Percentiles rank a stretch among this genome's conserved stretches.
phyloP scores from a whole-genome alignment of 2,113 vertebrate species.

The Hypanus sabinus region DNA sequence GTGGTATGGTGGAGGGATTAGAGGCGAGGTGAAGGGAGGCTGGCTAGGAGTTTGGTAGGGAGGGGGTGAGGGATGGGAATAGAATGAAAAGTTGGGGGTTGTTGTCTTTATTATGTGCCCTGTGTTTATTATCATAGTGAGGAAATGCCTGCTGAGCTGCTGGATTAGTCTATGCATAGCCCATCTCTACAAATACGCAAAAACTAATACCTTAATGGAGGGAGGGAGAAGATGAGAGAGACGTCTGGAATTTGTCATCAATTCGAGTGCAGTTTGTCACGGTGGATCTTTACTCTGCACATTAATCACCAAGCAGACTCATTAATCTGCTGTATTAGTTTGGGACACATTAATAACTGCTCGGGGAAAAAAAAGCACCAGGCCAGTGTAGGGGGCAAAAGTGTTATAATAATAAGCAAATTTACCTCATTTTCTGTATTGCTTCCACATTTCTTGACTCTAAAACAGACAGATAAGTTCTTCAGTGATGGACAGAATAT shows the following conservation, averaged over 20 bases:
- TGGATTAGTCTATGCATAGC: neutral
- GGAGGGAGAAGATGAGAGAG: neutral
- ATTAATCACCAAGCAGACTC: slow-evolving; percentile 32
- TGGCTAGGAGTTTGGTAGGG: neutral
- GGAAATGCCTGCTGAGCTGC: neutral
- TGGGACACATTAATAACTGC: slow-evolving; percentile 23
- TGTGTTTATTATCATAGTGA: neutral
- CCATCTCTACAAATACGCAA: neutral
- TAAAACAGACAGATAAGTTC: slow-evolving; percentile 13
- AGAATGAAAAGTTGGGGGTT: neutral
- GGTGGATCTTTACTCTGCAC: slow-evolving; percentile 24
- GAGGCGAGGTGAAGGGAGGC: neutral
- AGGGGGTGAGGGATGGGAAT: neutral
- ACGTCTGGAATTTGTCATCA: slow-evolving; percentile 34
- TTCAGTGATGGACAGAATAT: slow-evolving; percentile 33
- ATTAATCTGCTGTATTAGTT: slow-evolving; percentile 33
- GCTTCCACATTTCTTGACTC: slow-evolving; percentile 32
- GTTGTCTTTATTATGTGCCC: neutral
- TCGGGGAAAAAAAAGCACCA: neutral
- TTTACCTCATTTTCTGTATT: slow-evolving; percentile 18
- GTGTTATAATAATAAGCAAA: slow-evolving; percentile 34
- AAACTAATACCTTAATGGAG: slow-evolving; percentile 18
- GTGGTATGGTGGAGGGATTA: neutral
- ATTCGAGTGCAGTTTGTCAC: slow-evolving; percentile 29
- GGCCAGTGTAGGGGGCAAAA: slow-evolving; percentile 26